Evolutionary conservation across 2,113 vertebrate genomes (phyloP).

Genomic region (Peucedramus taeniatus): DNA sequence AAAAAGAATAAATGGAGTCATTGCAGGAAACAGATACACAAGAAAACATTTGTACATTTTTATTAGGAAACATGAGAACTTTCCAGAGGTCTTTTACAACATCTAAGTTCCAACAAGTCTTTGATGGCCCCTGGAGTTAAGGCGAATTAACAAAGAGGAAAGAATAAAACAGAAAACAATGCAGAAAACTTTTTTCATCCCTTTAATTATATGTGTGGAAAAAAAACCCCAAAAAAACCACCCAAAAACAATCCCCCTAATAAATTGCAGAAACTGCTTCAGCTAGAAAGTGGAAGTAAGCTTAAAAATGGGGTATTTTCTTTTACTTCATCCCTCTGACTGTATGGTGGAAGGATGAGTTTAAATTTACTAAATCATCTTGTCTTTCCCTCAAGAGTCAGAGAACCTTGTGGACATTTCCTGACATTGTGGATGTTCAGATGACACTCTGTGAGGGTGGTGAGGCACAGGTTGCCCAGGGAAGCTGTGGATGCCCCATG

Average conservation of each 20-base stretch:
- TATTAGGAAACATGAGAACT: neutral
- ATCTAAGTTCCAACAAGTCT: neutral
- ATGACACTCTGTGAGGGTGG: neutral
- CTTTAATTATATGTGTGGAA: neutral
- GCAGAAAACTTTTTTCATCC: neutral
- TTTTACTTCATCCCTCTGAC: neutral
- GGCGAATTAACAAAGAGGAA: neutral
- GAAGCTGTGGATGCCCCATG: neutral
- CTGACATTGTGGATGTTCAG: neutral
- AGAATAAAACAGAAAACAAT: neutral
- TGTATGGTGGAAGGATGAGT: neutral
- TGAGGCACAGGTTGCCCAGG: no score
- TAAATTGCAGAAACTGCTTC: neutral
- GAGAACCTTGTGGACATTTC: neutral
- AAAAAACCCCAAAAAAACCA: no score
- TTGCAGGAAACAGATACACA: neutral
- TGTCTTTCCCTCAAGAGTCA: neutral
- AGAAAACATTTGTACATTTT: neutral
- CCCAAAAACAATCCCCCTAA: neutral
- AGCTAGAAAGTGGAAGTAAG: neutral
- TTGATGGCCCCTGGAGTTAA: neutral
- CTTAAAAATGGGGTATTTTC: neutral
- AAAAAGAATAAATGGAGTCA: neutral
- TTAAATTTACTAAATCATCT: neutral
- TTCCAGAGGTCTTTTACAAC: neutral